Evolutionary conservation across 2,113 vertebrate genomes (phyloP).

Genomic region (Cryptoleucopteryx plumbea): DNA sequence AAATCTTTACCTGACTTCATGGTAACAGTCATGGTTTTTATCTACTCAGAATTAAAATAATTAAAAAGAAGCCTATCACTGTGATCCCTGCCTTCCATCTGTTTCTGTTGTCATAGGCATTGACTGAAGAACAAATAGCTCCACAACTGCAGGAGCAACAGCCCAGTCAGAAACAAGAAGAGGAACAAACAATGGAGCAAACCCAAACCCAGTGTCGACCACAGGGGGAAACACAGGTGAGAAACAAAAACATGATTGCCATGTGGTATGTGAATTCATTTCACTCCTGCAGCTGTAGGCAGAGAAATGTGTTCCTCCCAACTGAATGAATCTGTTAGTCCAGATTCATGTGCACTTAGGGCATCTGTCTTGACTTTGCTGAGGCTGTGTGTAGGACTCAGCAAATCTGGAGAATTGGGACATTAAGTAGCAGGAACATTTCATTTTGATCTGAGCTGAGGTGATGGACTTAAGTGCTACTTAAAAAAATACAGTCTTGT

Average conservation of each 20-base stretch:
- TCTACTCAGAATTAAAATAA: not conserved
- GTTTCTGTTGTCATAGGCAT: constrained; percentile 57
- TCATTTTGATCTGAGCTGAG: not conserved
- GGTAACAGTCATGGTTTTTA: not conserved
- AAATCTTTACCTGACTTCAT: not conserved
- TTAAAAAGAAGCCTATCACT: not conserved
- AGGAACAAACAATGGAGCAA: constrained; percentile 9
- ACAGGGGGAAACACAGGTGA: constrained; percentile 2
- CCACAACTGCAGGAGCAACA: constrained; percentile 65
- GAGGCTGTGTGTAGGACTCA: not conserved
- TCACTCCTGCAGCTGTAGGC: not conserved
- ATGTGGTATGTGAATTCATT: not conserved
- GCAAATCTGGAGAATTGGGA: not conserved
- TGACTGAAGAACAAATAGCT: constrained; percentile 76
- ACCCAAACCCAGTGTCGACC: not conserved
- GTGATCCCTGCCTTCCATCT: not conserved
- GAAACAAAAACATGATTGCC: constrained; percentile 23
- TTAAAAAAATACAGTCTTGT: not conserved
- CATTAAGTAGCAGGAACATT: not conserved
- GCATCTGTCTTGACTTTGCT: not conserved
- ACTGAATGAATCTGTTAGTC: not conserved
- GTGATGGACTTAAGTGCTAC: not conserved
- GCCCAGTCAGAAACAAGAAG: constrained; percentile 22
- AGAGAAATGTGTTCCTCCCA: not conserved
- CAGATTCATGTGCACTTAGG: not conserved